Base-by-base conservation (phyloP, 2,113 vertebrate species). In the Aptenodytes patagonicus region DNA sequence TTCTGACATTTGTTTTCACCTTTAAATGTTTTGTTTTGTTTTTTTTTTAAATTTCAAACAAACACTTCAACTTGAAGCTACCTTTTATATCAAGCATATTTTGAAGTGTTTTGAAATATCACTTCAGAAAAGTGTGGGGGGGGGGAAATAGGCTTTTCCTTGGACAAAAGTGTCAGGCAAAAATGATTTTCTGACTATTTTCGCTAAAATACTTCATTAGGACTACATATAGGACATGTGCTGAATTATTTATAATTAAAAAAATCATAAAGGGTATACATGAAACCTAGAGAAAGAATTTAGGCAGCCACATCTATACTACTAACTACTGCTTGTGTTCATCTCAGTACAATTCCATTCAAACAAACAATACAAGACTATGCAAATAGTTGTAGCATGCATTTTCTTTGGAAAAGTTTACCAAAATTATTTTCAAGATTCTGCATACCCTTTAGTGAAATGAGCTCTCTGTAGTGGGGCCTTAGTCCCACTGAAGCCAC, bases 221-320 rank as follows among this genome's bases (percentile, higher is more conserved):
- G 20, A 40, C 6, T 52, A 38, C 4, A 54, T 4, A 19, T 7
- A 83, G 10, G 11, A n/a, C 4, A 25, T 21, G 5, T 0, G 1
- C 7, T 69, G 14, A 80, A 54, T 54, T 49, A 64, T 24, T 12
- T 2, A 18, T 34, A 9, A 17, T 57, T 73, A 11, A 51, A 64
- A 64, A n/a, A 15, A 7, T 7, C 11, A 32, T 34, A 38, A 69
- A 81, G 2, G 14, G 1, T 13, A 72, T 20, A 49, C 3, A 20
- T 12, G 4, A 90, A 90, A 77, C 3, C 6, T n/a, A 54, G 60
- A 61, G 11, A 58, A 44, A 60, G 3, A 64, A 21, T 52, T 52
- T 46, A 73, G 25, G 22, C 21, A 54, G 19, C 11, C 60, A 54
- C 17, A 62, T 32, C 38, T 77, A 11, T 17, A 21, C 11, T 40